Evolutionary conservation across 2,113 vertebrate genomes (phyloP).

Genomic region (Zeus faber): DNA sequence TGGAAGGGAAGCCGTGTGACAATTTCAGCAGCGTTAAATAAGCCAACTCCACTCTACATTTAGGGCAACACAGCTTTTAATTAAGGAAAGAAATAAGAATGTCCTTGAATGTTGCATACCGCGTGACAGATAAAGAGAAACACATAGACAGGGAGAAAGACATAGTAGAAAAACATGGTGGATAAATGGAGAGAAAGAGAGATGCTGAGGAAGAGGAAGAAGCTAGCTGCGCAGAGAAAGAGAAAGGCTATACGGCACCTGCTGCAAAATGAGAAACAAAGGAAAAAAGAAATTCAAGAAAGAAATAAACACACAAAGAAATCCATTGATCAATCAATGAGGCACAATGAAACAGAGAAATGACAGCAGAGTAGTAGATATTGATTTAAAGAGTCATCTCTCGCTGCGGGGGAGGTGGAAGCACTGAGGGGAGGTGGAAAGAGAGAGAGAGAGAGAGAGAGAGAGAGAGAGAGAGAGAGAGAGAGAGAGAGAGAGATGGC

Average conservation of each 20-base stretch:
- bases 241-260: not conserved
- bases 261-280: not conserved
- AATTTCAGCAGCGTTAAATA: too few relatives aligned
- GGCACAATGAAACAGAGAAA: not conserved
- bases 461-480: constrained; percentile 9
- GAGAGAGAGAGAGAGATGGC: constrained; percentile 4
- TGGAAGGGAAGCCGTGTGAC: too few relatives aligned
- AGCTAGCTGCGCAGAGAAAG: not conserved
- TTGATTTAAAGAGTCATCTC: too few relatives aligned
- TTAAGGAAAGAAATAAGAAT: too few relatives aligned
- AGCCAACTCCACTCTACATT: too few relatives aligned
- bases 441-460: not conserved
- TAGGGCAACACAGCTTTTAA: too few relatives aligned
- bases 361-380: not conserved
- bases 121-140: not conserved
- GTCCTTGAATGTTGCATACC: not conserved
- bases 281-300: not conserved
- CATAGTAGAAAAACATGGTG: not conserved
- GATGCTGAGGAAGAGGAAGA: not conserved
- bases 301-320: not conserved
- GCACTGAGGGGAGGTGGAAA: not conserved
- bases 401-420: not conserved
- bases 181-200: not conserved
- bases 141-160: not conserved
- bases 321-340: too few relatives aligned